Evolutionary conservation across 2,113 vertebrate species (phyloP).

Genomic region (Pelmatolapia mariae): DNA sequence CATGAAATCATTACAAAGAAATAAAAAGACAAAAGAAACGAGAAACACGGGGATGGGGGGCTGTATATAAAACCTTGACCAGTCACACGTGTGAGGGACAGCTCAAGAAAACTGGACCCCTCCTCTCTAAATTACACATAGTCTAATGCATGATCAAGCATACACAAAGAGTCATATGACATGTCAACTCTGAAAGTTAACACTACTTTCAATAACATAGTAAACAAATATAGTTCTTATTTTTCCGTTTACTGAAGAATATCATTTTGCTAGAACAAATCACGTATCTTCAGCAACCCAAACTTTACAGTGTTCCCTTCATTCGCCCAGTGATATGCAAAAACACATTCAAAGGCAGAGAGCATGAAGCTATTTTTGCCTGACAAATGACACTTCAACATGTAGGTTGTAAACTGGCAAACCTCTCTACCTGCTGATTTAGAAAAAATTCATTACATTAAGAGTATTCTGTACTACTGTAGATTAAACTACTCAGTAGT

Average conservation of each 20-base stretch:
- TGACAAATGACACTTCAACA: neutral
- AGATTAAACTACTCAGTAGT: neutral
- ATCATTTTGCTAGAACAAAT: neutral
- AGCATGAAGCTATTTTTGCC: neutral
- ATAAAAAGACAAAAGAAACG: neutral
- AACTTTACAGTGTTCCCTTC: neutral
- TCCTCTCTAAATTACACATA: constrained; percentile 19
- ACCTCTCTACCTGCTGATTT: neutral
- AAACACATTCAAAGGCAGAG: neutral
- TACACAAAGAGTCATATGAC: neutral
- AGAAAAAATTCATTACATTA: neutral
- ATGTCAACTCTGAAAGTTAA: neutral
- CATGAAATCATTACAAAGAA: neutral
- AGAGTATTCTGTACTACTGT: neutral
- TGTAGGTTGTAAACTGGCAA: neutral
- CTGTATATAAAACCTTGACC: neutral
- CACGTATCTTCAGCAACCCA: neutral
- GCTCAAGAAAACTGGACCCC: neutral
- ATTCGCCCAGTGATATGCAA: neutral
- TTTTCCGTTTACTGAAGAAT: neutral
- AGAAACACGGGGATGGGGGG: neutral
- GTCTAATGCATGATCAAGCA: neutral
- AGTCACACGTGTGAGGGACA: neutral
- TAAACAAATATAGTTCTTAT: neutral
- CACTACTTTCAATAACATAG: neutral